A percentile compares a stretch with the other conserved stretches of the same genome.
Conservation (phyloP, 2,888 invertebrate species). For the Drosophila kambysellisi region DNA sequence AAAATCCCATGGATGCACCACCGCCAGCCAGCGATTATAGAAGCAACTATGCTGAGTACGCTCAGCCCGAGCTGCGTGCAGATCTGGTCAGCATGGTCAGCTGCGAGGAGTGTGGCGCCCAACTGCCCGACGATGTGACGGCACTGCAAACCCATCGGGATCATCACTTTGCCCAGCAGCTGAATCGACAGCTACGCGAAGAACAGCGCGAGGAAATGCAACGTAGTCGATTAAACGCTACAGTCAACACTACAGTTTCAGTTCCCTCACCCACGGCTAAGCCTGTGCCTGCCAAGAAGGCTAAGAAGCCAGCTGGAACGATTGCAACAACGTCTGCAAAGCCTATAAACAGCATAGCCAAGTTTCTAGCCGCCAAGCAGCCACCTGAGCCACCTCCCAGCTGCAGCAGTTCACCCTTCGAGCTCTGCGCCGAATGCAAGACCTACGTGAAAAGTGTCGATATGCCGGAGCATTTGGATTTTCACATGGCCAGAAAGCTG, state of each 20-base stretch:
- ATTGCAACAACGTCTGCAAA: slow-evolving; percentile 1
- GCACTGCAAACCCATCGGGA: slow-evolving; percentile 89
- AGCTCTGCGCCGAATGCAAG: slow-evolving; percentile 89
- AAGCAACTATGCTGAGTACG: slow-evolving; percentile 80
- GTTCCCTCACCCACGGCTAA: slow-evolving; percentile 17
- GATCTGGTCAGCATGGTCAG: slow-evolving; percentile 63
- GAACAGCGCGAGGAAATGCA: slow-evolving; percentile 76
- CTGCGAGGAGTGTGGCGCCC: slow-evolving; percentile 89
- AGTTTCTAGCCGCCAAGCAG: slow-evolving; percentile 66
- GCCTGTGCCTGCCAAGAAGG: slow-evolving; percentile 19
- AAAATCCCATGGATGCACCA: not conserved
- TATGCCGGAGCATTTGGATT: slow-evolving; percentile 92
- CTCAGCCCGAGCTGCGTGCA: slow-evolving; percentile 63
- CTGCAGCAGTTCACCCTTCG: slow-evolving; percentile 62
- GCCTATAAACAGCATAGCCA: slow-evolving; percentile 63
- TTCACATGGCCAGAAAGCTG: slow-evolving; percentile 92
- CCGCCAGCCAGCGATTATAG: slow-evolving; percentile 47
- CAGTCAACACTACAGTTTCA: slow-evolving; percentile 3
- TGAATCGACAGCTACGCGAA: slow-evolving; percentile 87
- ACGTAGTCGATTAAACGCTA: slow-evolving; percentile 37
- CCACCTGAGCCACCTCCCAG: slow-evolving; percentile 27
- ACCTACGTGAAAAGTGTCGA: slow-evolving; percentile 87
- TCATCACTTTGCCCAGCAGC: slow-evolving; percentile 89
- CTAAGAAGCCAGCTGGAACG: slow-evolving; percentile 29
- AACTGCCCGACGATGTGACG: slow-evolving; percentile 86